Base-by-base conservation (phyloP, 2,888 invertebrate genomes). In the Acrocera orbiculus region DNA sequence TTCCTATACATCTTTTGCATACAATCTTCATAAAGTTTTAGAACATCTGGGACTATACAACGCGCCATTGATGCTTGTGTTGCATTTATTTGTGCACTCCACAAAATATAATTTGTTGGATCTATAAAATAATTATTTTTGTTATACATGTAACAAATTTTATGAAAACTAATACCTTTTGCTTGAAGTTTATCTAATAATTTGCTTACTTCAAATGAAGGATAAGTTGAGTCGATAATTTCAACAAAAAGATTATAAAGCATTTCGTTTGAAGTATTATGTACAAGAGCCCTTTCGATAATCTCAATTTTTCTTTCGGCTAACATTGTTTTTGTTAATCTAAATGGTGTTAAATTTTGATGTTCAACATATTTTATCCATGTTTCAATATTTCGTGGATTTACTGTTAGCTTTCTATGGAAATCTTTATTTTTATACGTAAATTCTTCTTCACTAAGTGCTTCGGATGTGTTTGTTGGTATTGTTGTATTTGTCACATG, bases 281-380 rank as follows among this genome's bases (percentile, higher is more conserved):
- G 57, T 17, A 59, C 54, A 5, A 77, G 48, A 1, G 72, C 75
- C 48, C 66, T 67, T 34, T 74, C 70, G 6, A 74, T 50, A 27
- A 73, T 70, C 9, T 69, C 62, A 29, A 76, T 47, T 52, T 76
- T 73, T 34, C 69, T 65, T 47, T 73, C 66, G 3, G 56, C 53
- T 5, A 58, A 40, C 19, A 52, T 47, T 15, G 51, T 44, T 3
- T 53, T 54, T 2, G 54, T 51, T 42, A 44, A 47, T 35, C 49
- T 54, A 30, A 51, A 47, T 3, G 50, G 44, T 30, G 48, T 51
- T 16, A 37, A 43, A 42, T 67, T 66, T 49, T 76, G 73, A 48
- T 69, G 66, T 20, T 63, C 49, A 6, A 73, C 58, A 47, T 71
- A 70, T 40, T 70, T 58, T 13, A 74, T 45, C 76, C 76, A 76